Evolutionary conservation across 2,888 invertebrate genomes (phyloP).

Genomic region (Melanophora roralis): DNA sequence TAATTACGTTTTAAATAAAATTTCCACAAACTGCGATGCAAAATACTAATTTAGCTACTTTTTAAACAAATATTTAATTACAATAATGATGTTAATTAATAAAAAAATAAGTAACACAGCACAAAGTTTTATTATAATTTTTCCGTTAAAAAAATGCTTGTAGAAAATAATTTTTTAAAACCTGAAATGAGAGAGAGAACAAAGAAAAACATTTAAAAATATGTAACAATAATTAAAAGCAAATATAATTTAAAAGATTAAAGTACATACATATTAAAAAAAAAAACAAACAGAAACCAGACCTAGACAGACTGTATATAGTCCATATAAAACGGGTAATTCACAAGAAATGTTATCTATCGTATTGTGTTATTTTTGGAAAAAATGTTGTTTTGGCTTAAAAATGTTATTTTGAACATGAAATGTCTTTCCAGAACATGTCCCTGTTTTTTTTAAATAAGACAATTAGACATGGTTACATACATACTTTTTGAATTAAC

Average conservation of each 20-base stretch:
- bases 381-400: too few relatives aligned
- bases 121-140: slow-evolving; percentile 32
- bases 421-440: too few relatives aligned
- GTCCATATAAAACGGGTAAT: too few relatives aligned
- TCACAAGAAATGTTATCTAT: too few relatives aligned
- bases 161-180: slow-evolving; percentile 22
- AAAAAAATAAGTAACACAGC: slow-evolving; percentile 1
- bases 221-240: background rate
- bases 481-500: too few relatives aligned
- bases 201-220: slow-evolving; percentile 32
- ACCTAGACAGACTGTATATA: too few relatives aligned
- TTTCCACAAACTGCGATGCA: slow-evolving; percentile 5
- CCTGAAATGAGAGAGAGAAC: slow-evolving; percentile 47
- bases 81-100: background rate
- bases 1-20: slow-evolving; percentile 6
- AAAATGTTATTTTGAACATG: too few relatives aligned
- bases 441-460: too few relatives aligned
- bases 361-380: too few relatives aligned
- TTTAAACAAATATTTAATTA: background rate
- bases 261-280: slow-evolving; percentile 4
- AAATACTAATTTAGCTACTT: slow-evolving; percentile 34
- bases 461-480: too few relatives aligned
- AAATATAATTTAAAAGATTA: background rate
- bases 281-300: background rate
- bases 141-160: slow-evolving; percentile 40